These are phyloP conservation scores for Hetaerina americana DNA, from an alignment of 1,140 invertebrate species.

Conservation along the genomic window DNA sequence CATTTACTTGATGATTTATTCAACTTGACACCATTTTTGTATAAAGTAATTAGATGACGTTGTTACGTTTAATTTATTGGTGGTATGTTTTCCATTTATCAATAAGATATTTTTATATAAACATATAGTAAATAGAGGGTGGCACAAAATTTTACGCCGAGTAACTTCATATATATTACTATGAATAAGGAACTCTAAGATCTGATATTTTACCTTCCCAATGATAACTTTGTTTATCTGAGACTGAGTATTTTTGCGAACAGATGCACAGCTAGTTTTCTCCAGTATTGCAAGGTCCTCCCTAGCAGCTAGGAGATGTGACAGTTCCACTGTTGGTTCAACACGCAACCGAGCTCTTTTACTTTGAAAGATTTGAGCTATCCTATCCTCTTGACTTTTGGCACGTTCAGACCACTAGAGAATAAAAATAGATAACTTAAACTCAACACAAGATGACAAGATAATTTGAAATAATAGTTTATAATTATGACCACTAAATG, in stretches of 20 bases:
- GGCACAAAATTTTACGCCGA: too few relatives aligned
- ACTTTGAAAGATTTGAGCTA: constrained; percentile 53
- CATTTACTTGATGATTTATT: too few relatives aligned
- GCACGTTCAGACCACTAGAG: constrained; percentile 75
- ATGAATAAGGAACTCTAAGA: too few relatives aligned
- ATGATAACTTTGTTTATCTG: constrained; percentile 78
- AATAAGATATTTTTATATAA: too few relatives aligned
- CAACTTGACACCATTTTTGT: too few relatives aligned
- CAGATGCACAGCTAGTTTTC: constrained; percentile 71
- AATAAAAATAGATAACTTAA: constrained; percentile 16
- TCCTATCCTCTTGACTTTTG: constrained; percentile 54
- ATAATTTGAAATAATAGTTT: too few relatives aligned
- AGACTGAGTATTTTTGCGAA: constrained; percentile 65
- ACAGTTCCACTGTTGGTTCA: constrained; percentile 48
- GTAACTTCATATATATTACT: too few relatives aligned
- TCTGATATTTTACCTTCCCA: constrained; percentile 44
- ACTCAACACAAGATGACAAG: too few relatives aligned
- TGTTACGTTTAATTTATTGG: too few relatives aligned
- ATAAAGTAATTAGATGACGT: too few relatives aligned
- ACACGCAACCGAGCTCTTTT: constrained; percentile 47
- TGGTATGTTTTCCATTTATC: too few relatives aligned
- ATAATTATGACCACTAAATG: neutral
- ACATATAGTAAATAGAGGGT: too few relatives aligned
- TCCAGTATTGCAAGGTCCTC: constrained; percentile 69
- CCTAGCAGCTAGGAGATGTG: constrained; percentile 66